Evolutionary conservation across 2,797 vertebrate genomes (phyloP), one percentile per base, ranked within the genome.

Genomic region (Tympanoctomys barrerae): DNA sequence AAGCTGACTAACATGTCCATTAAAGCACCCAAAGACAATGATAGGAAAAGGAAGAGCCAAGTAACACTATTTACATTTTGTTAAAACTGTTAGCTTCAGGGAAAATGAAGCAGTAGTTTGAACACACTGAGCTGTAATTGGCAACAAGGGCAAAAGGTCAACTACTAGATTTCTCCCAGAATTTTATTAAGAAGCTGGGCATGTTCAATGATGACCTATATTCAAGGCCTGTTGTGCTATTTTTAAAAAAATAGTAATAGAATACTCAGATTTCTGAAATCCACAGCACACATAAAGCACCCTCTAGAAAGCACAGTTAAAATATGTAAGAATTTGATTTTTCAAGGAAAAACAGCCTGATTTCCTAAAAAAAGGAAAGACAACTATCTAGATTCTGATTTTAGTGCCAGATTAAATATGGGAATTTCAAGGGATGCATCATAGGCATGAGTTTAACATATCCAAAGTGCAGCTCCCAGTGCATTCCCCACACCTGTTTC

Each of bases 381-480:
- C 3, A 91, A 28, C 96, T 73, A 22, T 77, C 95, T 59, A 86
- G 93, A 39, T 96, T 96, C 87, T 64, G 64, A 64, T 73, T 94
- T 79, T 64, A 97, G 94, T 68, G 49, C 70, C 88, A 89, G 92
- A 95, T 82, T 93, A 97, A 97, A 88, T n/a, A 75, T 7, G 94
- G 91, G 5, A 71, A 87, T 97, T 71, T 54, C 52, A 70, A 81
- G 26, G 19, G 59, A 11, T 54, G 36, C 73, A n/a, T 89, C 57
- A 62, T 0, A 49, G 73, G 22, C 73, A 81, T 66, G 49, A 80
- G 75, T 2, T 0, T 39, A 71, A 71, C 26, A 59, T 4, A 77
- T 36, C 62, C 21, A 77, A 87, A 84, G 59, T 5, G 5, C 1
- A 89, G 49, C 54, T 62, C 59, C 31, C 88, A 59, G 39, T 31